Percentiles rank a stretch among this genome's conserved stretches.
These are phyloP conservation scores for Eriocheir sinensis DNA, from an alignment of 1,140 invertebrate species.

Conservation along the genomic window DNA sequence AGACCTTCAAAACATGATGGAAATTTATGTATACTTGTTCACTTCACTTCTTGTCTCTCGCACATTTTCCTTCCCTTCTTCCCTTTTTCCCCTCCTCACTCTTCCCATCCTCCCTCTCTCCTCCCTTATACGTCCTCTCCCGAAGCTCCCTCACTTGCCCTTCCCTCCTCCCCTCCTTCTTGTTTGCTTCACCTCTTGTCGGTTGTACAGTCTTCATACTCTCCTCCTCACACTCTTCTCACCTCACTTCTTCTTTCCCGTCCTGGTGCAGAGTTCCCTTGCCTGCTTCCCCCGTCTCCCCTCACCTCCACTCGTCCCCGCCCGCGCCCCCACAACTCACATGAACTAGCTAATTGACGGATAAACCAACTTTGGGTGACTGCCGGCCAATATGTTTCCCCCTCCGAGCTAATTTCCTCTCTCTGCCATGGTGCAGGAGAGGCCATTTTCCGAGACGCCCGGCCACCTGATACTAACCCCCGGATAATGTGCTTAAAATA, in stretches of 20 bases:
- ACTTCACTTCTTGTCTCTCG: background rate
- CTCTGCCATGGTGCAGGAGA: background rate
- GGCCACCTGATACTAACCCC: conserved; percentile 11
- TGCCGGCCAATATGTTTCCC: conserved; percentile 28
- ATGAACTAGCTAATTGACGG: conserved; percentile 50
- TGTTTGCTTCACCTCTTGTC: background rate
- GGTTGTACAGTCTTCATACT: background rate
- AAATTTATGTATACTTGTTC: background rate
- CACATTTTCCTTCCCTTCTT: background rate
- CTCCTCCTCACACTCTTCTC: background rate
- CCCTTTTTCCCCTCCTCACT: too few species aligned
- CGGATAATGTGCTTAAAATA: conserved; percentile 48
- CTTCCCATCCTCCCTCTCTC: background rate
- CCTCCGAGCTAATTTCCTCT: background rate
- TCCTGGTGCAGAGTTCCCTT: background rate
- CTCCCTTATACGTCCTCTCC: background rate
- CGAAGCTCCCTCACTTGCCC: background rate
- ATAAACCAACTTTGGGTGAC: conserved; percentile 49
- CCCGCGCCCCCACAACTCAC: conserved; percentile 26
- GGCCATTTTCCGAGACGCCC: background rate
- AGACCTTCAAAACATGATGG: background rate
- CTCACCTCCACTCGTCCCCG: background rate
- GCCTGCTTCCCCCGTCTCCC: background rate
- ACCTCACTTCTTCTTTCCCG: background rate
- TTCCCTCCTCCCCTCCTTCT: background rate